Conservation (phyloP, 2,888 invertebrate genomes). For the Euzetes globulus region DNA sequence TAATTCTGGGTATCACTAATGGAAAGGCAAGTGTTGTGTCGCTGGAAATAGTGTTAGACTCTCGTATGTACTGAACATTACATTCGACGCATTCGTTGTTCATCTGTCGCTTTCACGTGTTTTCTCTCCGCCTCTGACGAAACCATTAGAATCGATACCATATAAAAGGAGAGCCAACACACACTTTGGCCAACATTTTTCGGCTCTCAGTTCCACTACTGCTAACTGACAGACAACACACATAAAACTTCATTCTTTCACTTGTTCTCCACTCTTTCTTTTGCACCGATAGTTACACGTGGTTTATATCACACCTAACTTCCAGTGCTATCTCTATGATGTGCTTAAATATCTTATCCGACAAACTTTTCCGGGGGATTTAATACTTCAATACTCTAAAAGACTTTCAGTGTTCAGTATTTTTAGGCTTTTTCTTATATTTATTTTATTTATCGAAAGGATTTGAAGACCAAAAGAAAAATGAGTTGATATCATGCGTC, state of each 20-base stretch:
- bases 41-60: not conserved
- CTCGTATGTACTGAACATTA: not conserved
- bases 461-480: not conserved
- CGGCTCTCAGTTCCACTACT: not conserved
- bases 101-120: slow-evolving; percentile 29
- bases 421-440: not conserved
- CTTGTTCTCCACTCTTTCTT: not conserved
- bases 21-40: too few relatives aligned
- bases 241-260: not conserved
- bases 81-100: slow-evolving; percentile 27
- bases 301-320: not conserved
- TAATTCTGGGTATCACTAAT: not conserved
- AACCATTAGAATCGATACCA: slow-evolving; percentile 22
- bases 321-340: not conserved
- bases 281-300: not conserved
- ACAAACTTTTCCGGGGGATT: not conserved
- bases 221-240: not conserved
- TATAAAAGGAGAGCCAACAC: not conserved
- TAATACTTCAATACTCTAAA: not conserved
- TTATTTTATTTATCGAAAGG: not conserved
- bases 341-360: not conserved
- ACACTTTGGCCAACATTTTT: slow-evolving; percentile 12
- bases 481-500: slow-evolving; percentile 27
- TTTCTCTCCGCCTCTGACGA: slow-evolving; percentile 9
- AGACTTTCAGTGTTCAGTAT: not conserved